Evolutionary conservation across 2,888 invertebrate species (phyloP).

Genomic region (Cryptosula pallasiana): DNA sequence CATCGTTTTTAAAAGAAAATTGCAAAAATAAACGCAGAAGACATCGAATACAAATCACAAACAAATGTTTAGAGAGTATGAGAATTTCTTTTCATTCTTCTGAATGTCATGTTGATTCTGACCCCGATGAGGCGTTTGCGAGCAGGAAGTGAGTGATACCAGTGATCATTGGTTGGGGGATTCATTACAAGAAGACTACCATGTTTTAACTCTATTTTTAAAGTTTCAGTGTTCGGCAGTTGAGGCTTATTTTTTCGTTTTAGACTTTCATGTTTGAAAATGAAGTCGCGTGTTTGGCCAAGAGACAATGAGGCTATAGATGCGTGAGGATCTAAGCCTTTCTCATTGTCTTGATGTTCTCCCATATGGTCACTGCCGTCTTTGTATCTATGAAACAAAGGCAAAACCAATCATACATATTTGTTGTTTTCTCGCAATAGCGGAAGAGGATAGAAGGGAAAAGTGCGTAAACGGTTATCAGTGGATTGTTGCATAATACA

Average conservation of each 20-base stretch:
- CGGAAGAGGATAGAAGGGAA: too few species aligned
- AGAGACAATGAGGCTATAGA: slow-evolving; percentile 68
- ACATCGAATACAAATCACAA: too few species aligned
- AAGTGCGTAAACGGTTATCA: too few species aligned
- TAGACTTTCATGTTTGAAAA: slow-evolving; percentile 58
- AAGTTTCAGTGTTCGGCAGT: slow-evolving; percentile 7
- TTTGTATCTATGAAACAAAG: slow-evolving; percentile 59
- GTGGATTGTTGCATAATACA: too few species aligned
- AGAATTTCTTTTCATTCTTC: slow-evolving; percentile 38
- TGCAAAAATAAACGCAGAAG: too few species aligned
- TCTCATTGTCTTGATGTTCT: slow-evolving; percentile 68
- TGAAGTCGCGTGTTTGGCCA: slow-evolving; percentile 63
- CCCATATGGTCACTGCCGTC: slow-evolving; percentile 68
- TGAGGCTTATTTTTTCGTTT: slow-evolving; percentile 52
- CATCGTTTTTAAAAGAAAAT: too few species aligned
- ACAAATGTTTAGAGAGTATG: too few species aligned
- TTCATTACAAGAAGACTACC: slow-evolving; percentile 68
- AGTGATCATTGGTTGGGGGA: slow-evolving; percentile 65
- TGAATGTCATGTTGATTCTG: slow-evolving; percentile 66
- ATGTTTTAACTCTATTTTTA: slow-evolving; percentile 61
- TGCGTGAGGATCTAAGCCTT: slow-evolving; percentile 60
- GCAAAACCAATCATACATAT: too few species aligned
- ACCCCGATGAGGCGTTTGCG: slow-evolving; percentile 59
- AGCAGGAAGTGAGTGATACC: slow-evolving; percentile 67
- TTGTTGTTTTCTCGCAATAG: too few species aligned